A percentile compares a stretch with the other conserved stretches of the same genome.
Conservation (phyloP, 1,140 invertebrate genomes). For the Pinna nobilis region DNA sequence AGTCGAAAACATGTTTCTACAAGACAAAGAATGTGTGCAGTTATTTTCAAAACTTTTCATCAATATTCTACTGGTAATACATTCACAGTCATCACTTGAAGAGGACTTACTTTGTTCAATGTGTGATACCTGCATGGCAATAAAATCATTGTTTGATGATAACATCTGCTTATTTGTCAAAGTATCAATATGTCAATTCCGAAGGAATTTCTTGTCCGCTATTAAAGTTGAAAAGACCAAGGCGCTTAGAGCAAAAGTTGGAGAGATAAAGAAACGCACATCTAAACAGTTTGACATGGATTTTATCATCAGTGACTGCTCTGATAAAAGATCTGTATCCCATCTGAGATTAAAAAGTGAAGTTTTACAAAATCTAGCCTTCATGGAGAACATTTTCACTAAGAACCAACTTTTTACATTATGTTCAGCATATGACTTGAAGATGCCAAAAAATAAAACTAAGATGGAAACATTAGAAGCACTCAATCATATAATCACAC, state of each 20-base stretch:
- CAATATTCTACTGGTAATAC: neutral
- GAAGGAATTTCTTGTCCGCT: slow-evolving; percentile 27
- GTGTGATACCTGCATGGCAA: neutral
- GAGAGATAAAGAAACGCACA: neutral
- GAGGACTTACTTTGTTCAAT: neutral
- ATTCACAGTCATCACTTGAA: neutral
- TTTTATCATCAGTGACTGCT: slow-evolving; percentile 7
- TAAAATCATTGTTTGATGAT: neutral
- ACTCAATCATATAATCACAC: too few relatives aligned
- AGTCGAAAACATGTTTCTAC: neutral
- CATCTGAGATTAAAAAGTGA: slow-evolving; percentile 28
- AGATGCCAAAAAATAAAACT: neutral
- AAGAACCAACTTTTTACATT: neutral
- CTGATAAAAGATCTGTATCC: slow-evolving; percentile 13
- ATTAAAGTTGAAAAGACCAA: slow-evolving; percentile 22
- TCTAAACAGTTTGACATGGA: slow-evolving; percentile 22
- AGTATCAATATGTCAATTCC: slow-evolving; percentile 29
- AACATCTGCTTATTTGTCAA: slow-evolving; percentile 24
- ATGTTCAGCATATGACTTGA: neutral
- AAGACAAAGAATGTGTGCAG: neutral
- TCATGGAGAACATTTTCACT: slow-evolving; percentile 4
- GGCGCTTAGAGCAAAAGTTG: slow-evolving; percentile 30
- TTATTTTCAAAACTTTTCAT: neutral
- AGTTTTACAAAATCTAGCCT: neutral
- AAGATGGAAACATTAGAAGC: neutral